Base-by-base conservation (phyloP, 2,888 invertebrate genomes). In the Microplitis manilae region DNA sequence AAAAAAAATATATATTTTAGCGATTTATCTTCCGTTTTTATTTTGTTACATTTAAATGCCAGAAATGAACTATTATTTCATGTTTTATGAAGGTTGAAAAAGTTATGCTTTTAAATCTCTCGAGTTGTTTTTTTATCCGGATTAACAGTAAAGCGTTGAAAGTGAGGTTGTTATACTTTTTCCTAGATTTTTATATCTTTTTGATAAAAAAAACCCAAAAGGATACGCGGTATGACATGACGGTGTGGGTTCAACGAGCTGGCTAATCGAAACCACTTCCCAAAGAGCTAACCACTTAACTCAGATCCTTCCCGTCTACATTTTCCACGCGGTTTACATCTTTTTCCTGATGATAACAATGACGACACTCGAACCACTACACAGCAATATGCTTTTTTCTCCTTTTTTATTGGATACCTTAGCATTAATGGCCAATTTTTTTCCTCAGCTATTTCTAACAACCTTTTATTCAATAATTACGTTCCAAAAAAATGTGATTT, bases 231-330 rank as follows among this genome's bases (percentile, higher is more conserved):
- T 13, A 6, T 50, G 70, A 71, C 17, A 62, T 61, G 15, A 39
- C 61, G 65, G 64, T 74, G 73, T 71, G 80, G 77, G 82, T 83
- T 85, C 84, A 85, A 85, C 84, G 84, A 86, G 85, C 85, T 84
- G 84, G 83, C 83, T 86, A 86, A 86, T 86, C 85, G 86, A 86
- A 85, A 85, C 78, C 83, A 82, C 82, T 85, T 83, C 80, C 77
- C 82, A 50, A 71, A 79, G 81, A 79, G 80, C 83, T 80, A 83
- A 83, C 83, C 81, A 81, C 81, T 84, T 82, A 79, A 82, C 79
- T 83, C 40, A 62, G 62, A 60, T 72, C 71, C 62, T 71, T 80
- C 81, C 70, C 79, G 80, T 79, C 80, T 79, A 75, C 76, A 72
- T 72, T 79, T 79, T 81, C 76, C 79, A 76, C 76, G 60, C 75